These are phyloP conservation scores for Rhaphigaster nebulosa DNA, from an alignment of 2,888 invertebrate genomes.

Conservation along the genomic window DNA sequence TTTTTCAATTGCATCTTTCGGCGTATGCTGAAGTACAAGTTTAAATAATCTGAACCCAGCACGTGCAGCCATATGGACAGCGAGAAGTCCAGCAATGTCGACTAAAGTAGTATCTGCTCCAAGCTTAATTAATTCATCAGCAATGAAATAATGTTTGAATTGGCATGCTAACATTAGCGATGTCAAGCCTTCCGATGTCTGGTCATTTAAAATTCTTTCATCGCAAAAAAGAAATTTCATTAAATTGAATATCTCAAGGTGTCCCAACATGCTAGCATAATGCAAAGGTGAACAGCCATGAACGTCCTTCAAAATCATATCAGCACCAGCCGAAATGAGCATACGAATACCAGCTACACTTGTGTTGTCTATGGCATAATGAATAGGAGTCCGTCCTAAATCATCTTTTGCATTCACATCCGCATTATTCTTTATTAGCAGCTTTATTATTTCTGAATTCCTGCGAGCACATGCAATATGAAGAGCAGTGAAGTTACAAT, in stretches of 20 bases:
- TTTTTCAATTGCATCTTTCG: slow-evolving; percentile 51
- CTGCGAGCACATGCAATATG: slow-evolving; percentile 58
- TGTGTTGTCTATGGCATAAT: slow-evolving; percentile 55
- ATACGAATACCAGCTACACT: background rate
- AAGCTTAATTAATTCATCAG: slow-evolving; percentile 54
- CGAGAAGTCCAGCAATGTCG: slow-evolving; percentile 54
- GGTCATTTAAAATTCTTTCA: slow-evolving; percentile 48
- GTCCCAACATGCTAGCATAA: slow-evolving; percentile 54
- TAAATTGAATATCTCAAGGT: slow-evolving; percentile 58
- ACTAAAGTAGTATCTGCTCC: slow-evolving; percentile 60
- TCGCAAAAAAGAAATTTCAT: slow-evolving; percentile 30
- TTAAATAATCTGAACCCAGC: slow-evolving; percentile 56
- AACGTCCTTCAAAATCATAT: slow-evolving; percentile 53
- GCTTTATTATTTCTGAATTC: slow-evolving; percentile 52
- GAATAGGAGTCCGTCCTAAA: slow-evolving; percentile 53
- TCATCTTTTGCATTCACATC: slow-evolving; percentile 52
- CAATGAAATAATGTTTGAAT: slow-evolving; percentile 54
- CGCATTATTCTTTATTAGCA: slow-evolving; percentile 58
- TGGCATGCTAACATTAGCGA: slow-evolving; percentile 60
- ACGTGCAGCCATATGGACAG: slow-evolving; percentile 59
- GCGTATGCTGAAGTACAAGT: slow-evolving; percentile 53
- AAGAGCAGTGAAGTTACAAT: slow-evolving; percentile 55
- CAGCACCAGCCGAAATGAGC: slow-evolving; percentile 54
- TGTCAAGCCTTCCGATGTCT: slow-evolving; percentile 57
- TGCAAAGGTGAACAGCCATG: slow-evolving; percentile 59